Evolutionary conservation across 2,113 vertebrate genomes (phyloP).

Genomic region (Astur gentilis): DNA sequence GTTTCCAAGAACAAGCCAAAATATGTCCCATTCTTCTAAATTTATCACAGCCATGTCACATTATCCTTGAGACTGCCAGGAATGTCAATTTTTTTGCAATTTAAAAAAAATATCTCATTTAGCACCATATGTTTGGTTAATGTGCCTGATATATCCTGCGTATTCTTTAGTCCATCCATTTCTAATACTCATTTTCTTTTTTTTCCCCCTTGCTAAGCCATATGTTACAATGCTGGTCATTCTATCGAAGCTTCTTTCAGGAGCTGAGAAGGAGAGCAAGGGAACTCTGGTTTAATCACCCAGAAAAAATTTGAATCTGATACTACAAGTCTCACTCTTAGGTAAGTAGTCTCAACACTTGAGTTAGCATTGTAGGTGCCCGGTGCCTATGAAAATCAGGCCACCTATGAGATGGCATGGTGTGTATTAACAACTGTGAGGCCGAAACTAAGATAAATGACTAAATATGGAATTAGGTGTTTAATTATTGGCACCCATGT

Average conservation of each 20-base stretch:
- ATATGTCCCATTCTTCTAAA: conserved; percentile 70
- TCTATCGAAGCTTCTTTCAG: not conserved
- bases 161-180: conserved; percentile 69
- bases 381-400: not conserved
- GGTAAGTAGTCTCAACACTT: not conserved
- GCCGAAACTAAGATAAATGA: not conserved
- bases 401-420: not conserved
- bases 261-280: not conserved
- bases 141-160: conserved; percentile 71
- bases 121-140: conserved; percentile 67
- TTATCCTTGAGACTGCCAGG: conserved; percentile 68
- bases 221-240: conserved; percentile 62
- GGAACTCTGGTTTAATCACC: conserved; percentile 40
- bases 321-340: not conserved
- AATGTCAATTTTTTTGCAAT: conserved; percentile 73
- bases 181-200: conserved; percentile 63
- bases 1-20: conserved; percentile 68
- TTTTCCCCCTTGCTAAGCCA: conserved; percentile 48
- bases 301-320: conserved; percentile 14
- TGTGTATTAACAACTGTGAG: not conserved
- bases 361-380: not conserved
- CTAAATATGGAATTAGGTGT: conserved; percentile 21
- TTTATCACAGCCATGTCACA: conserved; percentile 70
- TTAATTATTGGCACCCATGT: conserved; percentile 37
- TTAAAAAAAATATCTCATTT: conserved; percentile 65